Evolutionary conservation across 2,888 invertebrate species (phyloP).

Genomic region (Cistogaster globosa): DNA sequence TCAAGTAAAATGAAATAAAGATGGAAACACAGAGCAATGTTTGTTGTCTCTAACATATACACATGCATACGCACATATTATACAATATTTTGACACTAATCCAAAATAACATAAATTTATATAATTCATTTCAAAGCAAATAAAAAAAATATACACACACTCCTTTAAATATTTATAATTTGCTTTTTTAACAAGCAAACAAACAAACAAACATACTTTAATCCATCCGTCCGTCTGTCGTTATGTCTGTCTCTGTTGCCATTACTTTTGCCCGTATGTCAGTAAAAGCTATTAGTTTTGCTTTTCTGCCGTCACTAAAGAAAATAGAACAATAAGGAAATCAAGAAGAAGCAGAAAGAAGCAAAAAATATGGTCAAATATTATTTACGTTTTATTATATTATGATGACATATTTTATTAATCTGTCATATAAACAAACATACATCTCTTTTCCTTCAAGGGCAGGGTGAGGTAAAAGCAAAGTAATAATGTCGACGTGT

Average conservation of each 20-base stretch:
- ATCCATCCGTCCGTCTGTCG: slow-evolving; percentile 14
- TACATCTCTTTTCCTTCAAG: background rate
- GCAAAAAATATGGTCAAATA: slow-evolving; percentile 52
- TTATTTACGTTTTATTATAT: slow-evolving; percentile 58
- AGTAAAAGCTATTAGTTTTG: slow-evolving; percentile 46
- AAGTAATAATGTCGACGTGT: too few relatives aligned
- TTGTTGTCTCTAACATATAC: slow-evolving; percentile 44
- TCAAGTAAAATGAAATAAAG: background rate
- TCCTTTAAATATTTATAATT: slow-evolving; percentile 54
- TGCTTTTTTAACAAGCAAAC: slow-evolving; percentile 12
- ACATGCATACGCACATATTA: slow-evolving; percentile 33
- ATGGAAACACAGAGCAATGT: slow-evolving; percentile 9
- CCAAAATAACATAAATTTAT: slow-evolving; percentile 68
- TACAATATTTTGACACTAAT: slow-evolving; percentile 70
- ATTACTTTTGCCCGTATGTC: background rate
- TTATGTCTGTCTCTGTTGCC: slow-evolving; percentile 3
- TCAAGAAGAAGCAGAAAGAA: background rate
- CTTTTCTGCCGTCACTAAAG: slow-evolving; percentile 14
- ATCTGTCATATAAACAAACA: slow-evolving; percentile 41
- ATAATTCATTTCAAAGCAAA: slow-evolving; percentile 37
- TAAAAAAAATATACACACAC: background rate
- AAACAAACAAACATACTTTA: slow-evolving; percentile 39
- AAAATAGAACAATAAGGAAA: slow-evolving; percentile 43
- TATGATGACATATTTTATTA: slow-evolving; percentile 54
- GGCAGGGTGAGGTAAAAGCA: too few relatives aligned